phyloP scores from a whole-genome alignment of 2,797 vertebrate genomes.

The Chloroceryle amazona region DNA sequence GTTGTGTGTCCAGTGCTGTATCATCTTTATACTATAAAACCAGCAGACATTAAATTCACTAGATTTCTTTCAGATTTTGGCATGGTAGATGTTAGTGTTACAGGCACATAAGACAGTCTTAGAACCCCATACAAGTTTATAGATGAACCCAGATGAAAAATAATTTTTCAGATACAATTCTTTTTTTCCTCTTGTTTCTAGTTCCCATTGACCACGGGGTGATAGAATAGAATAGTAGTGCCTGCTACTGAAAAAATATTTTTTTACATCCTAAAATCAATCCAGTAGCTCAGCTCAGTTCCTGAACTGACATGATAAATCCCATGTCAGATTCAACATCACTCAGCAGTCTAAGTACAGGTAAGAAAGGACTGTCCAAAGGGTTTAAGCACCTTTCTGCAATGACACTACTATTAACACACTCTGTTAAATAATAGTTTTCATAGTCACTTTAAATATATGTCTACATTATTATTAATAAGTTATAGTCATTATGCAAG shows the following conservation, averaged over 20 bases:
- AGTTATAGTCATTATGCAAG: neutral
- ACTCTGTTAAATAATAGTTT: neutral
- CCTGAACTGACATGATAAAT: neutral
- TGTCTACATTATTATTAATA: neutral
- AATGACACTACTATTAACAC: neutral
- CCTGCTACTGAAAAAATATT: neutral
- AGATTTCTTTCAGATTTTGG: neutral
- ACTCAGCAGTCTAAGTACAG: neutral
- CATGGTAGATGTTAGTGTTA: neutral
- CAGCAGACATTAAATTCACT: neutral
- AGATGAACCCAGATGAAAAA: neutral
- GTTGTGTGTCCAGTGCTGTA: neutral
- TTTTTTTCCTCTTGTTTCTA: neutral
- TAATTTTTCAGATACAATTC: neutral
- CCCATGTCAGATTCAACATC: neutral
- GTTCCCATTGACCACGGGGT: neutral
- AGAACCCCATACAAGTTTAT: neutral
- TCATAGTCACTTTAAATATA: neutral
- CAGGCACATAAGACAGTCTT: neutral
- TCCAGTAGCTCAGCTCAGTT: neutral
- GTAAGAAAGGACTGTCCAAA: neutral
- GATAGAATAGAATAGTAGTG: neutral
- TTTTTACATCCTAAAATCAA: neutral
- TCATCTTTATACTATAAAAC: neutral
- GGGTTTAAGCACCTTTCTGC: neutral